These are phyloP conservation scores for Platerodrilus igneus DNA, from an alignment of 2,888 invertebrate species.

Conservation along the genomic window DNA sequence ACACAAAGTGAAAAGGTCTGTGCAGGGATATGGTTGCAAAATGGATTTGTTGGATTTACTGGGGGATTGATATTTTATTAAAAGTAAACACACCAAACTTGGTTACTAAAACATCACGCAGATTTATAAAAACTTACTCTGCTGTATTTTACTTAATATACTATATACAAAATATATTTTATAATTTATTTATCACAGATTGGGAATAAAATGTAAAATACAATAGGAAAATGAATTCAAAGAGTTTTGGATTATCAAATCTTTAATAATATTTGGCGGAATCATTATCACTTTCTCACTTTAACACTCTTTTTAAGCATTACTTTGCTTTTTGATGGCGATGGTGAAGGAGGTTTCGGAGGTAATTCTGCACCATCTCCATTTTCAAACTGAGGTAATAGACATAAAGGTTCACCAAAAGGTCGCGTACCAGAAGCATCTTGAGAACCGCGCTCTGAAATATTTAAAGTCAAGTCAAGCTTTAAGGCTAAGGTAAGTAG, in stretches of 20 bases:
- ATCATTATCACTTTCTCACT: conserved; percentile 14
- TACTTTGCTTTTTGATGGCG: conserved; percentile 40
- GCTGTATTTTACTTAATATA: too few relatives aligned
- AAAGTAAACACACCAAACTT: conserved; percentile 23
- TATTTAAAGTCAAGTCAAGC: too few relatives aligned
- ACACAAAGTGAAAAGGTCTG: conserved; percentile 4
- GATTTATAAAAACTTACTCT: too few relatives aligned
- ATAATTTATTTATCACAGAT: conserved; percentile 42
- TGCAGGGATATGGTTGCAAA: conserved; percentile 6
- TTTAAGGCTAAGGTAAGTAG: too few relatives aligned
- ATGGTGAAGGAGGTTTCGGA: conserved; percentile 39
- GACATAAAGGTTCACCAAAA: conserved; percentile 71
- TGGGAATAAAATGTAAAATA: conserved; percentile 28
- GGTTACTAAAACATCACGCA: conserved; percentile 23
- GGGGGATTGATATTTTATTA: conserved; percentile 26
- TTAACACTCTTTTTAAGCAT: conserved; percentile 26
- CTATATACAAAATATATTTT: conserved; percentile 7
- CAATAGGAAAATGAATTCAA: conserved; percentile 9
- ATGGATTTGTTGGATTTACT: conserved; percentile 22
- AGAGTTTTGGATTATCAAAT: background rate
- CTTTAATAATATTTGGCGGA: background rate
- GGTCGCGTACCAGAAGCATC: conserved; percentile 46
- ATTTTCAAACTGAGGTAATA: conserved; percentile 45
- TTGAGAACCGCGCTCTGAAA: conserved; percentile 47
- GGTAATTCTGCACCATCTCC: conserved; percentile 39